Evolutionary conservation across 2,113 vertebrate species (phyloP).

Genomic region (Anarhynchus alexandrinus): DNA sequence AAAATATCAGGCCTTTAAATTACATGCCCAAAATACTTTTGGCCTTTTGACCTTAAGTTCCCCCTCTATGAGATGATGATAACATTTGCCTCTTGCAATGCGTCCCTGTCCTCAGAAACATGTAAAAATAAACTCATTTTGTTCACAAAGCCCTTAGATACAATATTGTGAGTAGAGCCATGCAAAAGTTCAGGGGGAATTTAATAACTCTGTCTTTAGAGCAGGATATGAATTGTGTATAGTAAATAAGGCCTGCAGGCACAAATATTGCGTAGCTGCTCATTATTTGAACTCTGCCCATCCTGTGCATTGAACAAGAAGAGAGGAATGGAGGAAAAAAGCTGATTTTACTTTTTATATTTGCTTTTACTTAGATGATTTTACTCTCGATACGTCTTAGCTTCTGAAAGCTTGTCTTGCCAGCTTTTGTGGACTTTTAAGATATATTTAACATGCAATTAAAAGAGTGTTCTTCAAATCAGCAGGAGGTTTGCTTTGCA

Average conservation of each 20-base stretch:
- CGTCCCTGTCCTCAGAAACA: not conserved
- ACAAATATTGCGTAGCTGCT: slow-evolving; percentile 18
- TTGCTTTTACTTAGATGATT: not conserved
- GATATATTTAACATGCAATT: slow-evolving; percentile 26
- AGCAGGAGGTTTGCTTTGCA: slow-evolving; percentile 11
- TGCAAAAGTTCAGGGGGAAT: slow-evolving; percentile 33
- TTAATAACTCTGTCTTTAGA: slow-evolving; percentile 49
- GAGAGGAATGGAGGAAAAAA: not conserved
- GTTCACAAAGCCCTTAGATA: slow-evolving; percentile 9
- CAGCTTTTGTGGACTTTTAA: not conserved
- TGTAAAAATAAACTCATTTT: slow-evolving; percentile 35
- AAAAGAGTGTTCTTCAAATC: slow-evolving; percentile 8
- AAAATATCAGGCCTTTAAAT: slow-evolving; percentile 2
- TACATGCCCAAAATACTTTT: not conserved
- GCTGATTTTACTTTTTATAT: not conserved
- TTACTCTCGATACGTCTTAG: not conserved
- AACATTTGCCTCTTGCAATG: not conserved
- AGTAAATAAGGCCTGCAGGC: slow-evolving; percentile 59
- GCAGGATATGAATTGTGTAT: slow-evolving; percentile 64
- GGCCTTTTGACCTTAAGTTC: not conserved
- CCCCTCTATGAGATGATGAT: not conserved
- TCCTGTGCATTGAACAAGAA: not conserved
- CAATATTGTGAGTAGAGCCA: not conserved
- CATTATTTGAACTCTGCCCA: slow-evolving; percentile 22
- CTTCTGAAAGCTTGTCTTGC: not conserved